These are phyloP conservation scores for Tuberolachnus salignus DNA, from an alignment of 2,888 invertebrate genomes.

Conservation along the genomic window DNA sequence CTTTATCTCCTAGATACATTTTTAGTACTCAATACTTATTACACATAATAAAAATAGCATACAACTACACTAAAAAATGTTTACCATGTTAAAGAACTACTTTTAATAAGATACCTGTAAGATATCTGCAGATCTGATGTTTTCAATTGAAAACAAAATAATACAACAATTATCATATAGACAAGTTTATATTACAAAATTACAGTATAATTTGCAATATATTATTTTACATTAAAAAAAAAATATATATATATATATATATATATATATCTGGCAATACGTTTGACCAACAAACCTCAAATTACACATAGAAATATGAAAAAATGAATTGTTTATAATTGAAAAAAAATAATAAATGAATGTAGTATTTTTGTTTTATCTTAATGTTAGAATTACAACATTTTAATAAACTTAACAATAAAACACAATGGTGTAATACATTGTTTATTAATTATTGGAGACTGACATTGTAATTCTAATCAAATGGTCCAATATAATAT, in stretches of 20 bases:
- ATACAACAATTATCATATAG: conserved; percentile 46
- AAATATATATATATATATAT: too few species aligned
- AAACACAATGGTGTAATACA: conserved; percentile 20
- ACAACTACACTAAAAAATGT: too few species aligned
- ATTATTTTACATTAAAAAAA: conserved; percentile 36
- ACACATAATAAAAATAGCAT: too few species aligned
- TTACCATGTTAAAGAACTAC: too few species aligned
- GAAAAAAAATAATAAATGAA: conserved; percentile 5
- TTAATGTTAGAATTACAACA: conserved; percentile 32
- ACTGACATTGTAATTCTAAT: conserved; percentile 22
- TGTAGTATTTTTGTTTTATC: neutral
- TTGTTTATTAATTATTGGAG: conserved; percentile 15
- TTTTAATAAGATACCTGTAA: too few species aligned
- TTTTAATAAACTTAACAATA: conserved; percentile 39
- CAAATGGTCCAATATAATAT: conserved; percentile 24
- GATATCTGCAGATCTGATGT: too few species aligned
- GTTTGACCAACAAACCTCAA: conserved; percentile 44
- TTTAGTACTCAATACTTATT: too few species aligned
- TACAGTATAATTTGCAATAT: conserved; percentile 46
- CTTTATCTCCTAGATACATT: too few species aligned
- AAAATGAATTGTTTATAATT: conserved; percentile 16
- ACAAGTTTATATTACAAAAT: conserved; percentile 56
- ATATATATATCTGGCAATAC: conserved; percentile 30
- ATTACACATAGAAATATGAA: conserved; percentile 27
- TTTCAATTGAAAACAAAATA: too few species aligned